These are phyloP conservation scores for Amazona vittata DNA, from an alignment of 2,113 vertebrate genomes.

Conservation along the genomic window DNA sequence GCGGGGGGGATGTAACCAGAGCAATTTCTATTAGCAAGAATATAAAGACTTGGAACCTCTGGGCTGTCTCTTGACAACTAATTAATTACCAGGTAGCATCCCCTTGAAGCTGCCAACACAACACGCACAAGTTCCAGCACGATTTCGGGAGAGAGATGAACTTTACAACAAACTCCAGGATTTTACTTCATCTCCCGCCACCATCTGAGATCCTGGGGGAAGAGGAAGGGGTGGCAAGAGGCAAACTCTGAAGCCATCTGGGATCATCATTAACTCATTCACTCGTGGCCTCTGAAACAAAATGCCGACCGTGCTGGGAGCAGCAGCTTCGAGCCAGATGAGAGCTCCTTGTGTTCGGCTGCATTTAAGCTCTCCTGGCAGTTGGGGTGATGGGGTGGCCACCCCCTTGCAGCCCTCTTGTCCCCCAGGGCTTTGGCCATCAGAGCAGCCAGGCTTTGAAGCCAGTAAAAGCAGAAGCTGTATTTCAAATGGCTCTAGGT, in stretches of 20 bases:
- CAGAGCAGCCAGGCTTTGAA: neutral
- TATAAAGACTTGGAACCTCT: conserved; percentile 65
- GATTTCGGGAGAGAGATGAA: conserved; percentile 52
- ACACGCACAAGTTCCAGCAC: conserved; percentile 62
- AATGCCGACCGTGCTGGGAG: neutral
- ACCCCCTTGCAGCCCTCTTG: neutral
- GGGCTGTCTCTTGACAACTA: conserved; percentile 67
- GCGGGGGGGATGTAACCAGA: conserved; percentile 56
- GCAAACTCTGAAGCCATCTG: conserved; percentile 48
- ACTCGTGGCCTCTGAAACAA: conserved; percentile 16
- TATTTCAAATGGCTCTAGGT: neutral
- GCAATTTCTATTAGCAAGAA: conserved; percentile 62
- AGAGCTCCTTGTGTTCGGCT: neutral
- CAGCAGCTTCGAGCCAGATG: conserved; percentile 42
- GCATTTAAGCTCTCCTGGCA: neutral
- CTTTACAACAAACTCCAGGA: conserved; percentile 61
- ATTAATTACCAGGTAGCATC: conserved; percentile 74
- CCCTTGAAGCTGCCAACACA: conserved; percentile 64
- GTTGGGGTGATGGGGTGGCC: neutral
- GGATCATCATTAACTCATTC: conserved; percentile 64
- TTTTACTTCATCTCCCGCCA: conserved; percentile 66
- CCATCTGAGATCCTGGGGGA: conserved; percentile 61
- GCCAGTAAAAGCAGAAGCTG: neutral
- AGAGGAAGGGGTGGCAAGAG: conserved; percentile 50
- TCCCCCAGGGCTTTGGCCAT: neutral